Conservation (phyloP, 1,140 invertebrate species). For the Piezodorus guildinii region DNA sequence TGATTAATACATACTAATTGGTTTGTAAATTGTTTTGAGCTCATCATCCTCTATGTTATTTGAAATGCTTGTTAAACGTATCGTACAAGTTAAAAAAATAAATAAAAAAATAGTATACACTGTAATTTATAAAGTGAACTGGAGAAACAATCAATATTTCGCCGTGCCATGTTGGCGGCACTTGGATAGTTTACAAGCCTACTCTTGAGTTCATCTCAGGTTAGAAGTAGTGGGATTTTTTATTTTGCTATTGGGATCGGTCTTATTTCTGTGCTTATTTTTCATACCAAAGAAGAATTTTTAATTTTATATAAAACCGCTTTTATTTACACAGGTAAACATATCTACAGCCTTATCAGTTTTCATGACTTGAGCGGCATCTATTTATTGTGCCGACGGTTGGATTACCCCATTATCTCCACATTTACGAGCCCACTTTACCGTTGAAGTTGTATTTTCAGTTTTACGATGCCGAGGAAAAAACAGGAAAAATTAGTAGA, state of each 20-base stretch:
- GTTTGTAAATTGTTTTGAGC: no score
- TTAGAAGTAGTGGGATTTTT: neutral
- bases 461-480: conserved; percentile 17
- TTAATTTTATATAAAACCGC: neutral
- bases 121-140: no score
- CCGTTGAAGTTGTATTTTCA: conserved; percentile 1
- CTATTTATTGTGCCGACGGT: conserved; percentile 1
- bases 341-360: neutral
- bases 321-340: neutral
- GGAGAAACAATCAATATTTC: conserved; percentile 9
- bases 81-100: no score
- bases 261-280: neutral
- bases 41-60: no score
- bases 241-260: neutral
- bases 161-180: conserved; percentile 6
- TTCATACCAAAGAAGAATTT: neutral
- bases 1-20: no score
- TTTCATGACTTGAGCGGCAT: neutral
- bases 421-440: neutral
- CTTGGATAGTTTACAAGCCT: conserved; percentile 13
- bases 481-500: conserved; percentile 8
- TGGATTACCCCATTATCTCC: neutral
- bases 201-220: neutral
- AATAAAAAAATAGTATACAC: no score
- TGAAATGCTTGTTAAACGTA: no score